These are phyloP conservation scores for Indri indri DNA, from an alignment of 2,113 vertebrate species.

Conservation along the genomic window DNA sequence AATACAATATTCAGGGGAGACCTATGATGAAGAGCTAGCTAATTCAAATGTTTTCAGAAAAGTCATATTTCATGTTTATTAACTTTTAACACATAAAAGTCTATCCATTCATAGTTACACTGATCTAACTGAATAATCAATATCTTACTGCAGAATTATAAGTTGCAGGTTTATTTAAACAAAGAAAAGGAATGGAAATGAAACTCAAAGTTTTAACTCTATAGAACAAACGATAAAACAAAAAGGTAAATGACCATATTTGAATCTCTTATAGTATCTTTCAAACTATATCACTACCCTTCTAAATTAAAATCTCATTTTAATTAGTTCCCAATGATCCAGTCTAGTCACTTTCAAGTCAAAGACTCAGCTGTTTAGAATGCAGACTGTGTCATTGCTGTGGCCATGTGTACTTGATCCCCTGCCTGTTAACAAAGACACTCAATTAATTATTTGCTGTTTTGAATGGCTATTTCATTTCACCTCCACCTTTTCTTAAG, in stretches of 20 bases:
- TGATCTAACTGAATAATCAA: conserved; percentile 28
- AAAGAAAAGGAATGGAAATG: not conserved
- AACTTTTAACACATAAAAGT: conserved; percentile 6
- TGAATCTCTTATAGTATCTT: conserved; percentile 68
- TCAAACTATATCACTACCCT: conserved; percentile 82
- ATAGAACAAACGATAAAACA: conserved; percentile 47
- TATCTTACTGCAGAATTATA: not conserved
- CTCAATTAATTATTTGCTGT: conserved; percentile 87
- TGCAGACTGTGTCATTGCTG: conserved; percentile 73
- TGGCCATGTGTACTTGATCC: conserved; percentile 81
- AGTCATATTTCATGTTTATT: not conserved
- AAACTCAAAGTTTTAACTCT: conserved; percentile 45
- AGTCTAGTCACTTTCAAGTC: conserved; percentile 80
- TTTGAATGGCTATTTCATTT: conserved; percentile 79
- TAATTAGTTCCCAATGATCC: conserved; percentile 85
- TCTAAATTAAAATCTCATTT: conserved; percentile 86
- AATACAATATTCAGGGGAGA: not conserved
- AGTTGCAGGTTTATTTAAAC: conserved; percentile 33
- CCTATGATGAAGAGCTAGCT: not conserved
- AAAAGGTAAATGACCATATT: conserved; percentile 57
- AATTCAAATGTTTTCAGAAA: conserved; percentile 37
- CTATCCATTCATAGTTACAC: not conserved
- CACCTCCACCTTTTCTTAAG: conserved; percentile 77
- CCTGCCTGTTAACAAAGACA: conserved; percentile 83
- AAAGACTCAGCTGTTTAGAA: conserved; percentile 79